Evolutionary conservation across 2,888 invertebrate genomes (phyloP).

Genomic region (Koerneria pararmatus): DNA sequence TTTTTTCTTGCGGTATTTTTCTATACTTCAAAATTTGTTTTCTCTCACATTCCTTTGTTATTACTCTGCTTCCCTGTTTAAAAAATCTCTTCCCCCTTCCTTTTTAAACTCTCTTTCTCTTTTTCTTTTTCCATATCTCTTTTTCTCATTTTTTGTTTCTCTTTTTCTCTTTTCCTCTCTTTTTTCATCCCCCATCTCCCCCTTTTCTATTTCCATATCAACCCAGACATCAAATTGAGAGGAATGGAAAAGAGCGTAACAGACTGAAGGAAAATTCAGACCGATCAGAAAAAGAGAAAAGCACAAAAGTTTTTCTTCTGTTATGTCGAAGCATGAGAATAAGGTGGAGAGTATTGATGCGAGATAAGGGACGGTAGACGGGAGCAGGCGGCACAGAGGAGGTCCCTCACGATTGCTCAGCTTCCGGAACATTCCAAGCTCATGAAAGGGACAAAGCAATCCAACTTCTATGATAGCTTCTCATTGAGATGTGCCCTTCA

Average conservation of each 20-base stretch:
- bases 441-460: too few species aligned
- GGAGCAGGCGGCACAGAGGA: slow-evolving; percentile 5
- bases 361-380: neutral
- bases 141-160: neutral
- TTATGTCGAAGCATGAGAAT: slow-evolving; percentile 6
- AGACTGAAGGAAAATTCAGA: too few species aligned
- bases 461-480: too few species aligned
- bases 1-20: too few species aligned
- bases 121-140: neutral
- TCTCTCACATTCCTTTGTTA: neutral
- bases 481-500: too few species aligned
- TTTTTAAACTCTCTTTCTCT: neutral
- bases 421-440: too few species aligned
- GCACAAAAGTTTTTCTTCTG: too few species aligned
- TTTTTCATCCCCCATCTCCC: too few species aligned
- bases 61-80: neutral
- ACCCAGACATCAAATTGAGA: neutral
- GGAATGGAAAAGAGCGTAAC: neutral
- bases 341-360: neutral
- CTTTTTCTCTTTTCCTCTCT: neutral
- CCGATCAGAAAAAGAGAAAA: too few species aligned
- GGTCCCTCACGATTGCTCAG: too few species aligned
- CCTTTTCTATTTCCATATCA: neutral
- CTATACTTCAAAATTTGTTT: neutral
- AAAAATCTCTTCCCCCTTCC: neutral